Percentiles rank a stretch among this genome's conserved stretches.
phyloP scores from a whole-genome alignment of 2,797 vertebrate genomes.

The Limosa lapponica region DNA sequence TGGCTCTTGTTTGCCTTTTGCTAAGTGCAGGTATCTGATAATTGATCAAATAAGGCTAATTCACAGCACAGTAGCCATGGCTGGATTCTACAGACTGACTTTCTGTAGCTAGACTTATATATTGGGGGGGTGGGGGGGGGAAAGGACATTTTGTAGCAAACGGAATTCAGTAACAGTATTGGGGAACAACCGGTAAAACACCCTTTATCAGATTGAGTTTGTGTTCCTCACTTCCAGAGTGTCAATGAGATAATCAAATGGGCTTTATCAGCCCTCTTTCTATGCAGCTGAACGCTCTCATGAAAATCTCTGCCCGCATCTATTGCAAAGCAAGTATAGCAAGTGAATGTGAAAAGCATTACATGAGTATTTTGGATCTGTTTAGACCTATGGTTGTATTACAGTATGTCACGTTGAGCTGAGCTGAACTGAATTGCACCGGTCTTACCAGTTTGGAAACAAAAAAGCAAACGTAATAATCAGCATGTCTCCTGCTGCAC shows the following conservation, averaged over 20 bases:
- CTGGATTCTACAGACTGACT: constrained; percentile 72
- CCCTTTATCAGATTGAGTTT: constrained; percentile 40
- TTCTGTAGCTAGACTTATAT: constrained; percentile 76
- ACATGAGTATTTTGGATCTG: not conserved
- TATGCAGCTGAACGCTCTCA: constrained; percentile 64
- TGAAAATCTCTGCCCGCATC: constrained; percentile 23
- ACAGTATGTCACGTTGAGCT: not conserved
- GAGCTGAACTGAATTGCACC: constrained; percentile 11
- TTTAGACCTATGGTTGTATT: not conserved
- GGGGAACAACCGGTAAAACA: constrained; percentile 68
- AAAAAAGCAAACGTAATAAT: not conserved
- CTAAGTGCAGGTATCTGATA: constrained; percentile 76
- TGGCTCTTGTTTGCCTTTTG: constrained; percentile 78
- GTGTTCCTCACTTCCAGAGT: constrained; percentile 57
- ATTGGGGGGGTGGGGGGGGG: constrained; percentile 48
- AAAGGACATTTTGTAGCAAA: constrained; percentile 73
- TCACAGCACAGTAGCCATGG: constrained; percentile 72
- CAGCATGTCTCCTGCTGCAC: not conserved
- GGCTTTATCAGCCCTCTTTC: constrained; percentile 56
- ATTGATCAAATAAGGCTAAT: constrained; percentile 77
- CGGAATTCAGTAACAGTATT: constrained; percentile 72
- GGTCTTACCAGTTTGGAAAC: constrained; percentile 17
- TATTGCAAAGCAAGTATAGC: constrained; percentile 30
- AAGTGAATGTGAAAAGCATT: constrained; percentile 26
- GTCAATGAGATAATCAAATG: constrained; percentile 55